phyloP scores from a whole-genome alignment of 1,140 invertebrate species.

The Brachionus paranguensis region DNA sequence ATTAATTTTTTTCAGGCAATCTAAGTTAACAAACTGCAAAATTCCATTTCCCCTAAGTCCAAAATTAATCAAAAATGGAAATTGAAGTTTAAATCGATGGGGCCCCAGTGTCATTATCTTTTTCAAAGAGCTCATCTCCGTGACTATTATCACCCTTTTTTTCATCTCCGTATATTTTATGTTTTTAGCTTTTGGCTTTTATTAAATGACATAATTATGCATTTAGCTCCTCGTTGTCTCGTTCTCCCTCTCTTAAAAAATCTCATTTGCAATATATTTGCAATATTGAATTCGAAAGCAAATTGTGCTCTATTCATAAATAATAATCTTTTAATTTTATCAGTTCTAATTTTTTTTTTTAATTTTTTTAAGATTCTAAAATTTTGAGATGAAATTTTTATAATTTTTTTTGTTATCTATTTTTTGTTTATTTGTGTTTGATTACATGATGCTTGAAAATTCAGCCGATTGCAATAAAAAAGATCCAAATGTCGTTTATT shows the following conservation, averaged over 20 bases:
- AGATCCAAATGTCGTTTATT: not conserved
- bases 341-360: not conserved
- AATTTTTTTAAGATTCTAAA: not conserved
- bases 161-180: conserved; percentile 9
- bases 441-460: not conserved
- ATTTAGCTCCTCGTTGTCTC: not conserved
- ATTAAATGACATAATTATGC: conserved; percentile 35
- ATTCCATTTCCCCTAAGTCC: not conserved
- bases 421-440: not conserved
- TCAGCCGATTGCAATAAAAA: not conserved
- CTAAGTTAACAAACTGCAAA: not conserved
- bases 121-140: not conserved
- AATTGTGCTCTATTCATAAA: conserved; percentile 7
- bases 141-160: not conserved
- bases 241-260: not conserved
- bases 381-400: not conserved
- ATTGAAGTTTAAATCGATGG: not conserved
- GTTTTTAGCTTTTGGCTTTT: not conserved
- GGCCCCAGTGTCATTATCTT: not conserved
- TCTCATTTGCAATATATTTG: conserved; percentile 12
- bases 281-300: not conserved
- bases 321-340: not conserved
- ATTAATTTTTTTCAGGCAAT: not conserved
- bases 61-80: not conserved
- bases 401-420: not conserved